Evolutionary conservation across 2,113 vertebrate species (phyloP).

Genomic region (Carollia perspicillata): DNA sequence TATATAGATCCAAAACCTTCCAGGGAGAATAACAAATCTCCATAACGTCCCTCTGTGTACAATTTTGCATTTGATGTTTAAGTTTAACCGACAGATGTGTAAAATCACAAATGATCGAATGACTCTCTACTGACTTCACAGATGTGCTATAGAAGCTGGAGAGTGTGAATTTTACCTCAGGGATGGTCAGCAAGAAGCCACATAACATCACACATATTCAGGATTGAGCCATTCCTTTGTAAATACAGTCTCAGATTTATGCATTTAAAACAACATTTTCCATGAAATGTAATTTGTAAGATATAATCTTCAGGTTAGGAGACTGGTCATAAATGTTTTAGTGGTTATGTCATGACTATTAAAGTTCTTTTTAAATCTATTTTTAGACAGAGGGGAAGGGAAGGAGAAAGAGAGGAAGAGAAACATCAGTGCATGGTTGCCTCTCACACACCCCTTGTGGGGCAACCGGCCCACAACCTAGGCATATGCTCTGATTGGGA

Average conservation of each 20-base stretch:
- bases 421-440: no score
- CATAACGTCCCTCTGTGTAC: constrained; percentile 69
- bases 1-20: constrained; percentile 72
- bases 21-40: constrained; percentile 79
- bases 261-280: neutral
- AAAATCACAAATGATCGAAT: constrained; percentile 76
- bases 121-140: constrained; percentile 72
- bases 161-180: constrained; percentile 72
- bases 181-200: constrained; percentile 60
- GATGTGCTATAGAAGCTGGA: constrained; percentile 58
- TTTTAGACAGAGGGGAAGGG: no score
- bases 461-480: no score
- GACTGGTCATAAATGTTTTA: constrained; percentile 30
- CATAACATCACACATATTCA: neutral
- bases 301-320: constrained; percentile 12
- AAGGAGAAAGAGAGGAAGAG: no score
- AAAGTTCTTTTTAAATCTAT: neutral
- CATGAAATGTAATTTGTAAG: neutral
- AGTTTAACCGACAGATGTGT: constrained; percentile 77
- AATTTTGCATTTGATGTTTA: constrained; percentile 65
- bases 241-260: constrained; percentile 20
- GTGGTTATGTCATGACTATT: neutral
- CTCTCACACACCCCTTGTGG: no score
- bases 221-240: neutral
- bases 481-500: no score